A percentile compares a stretch with the other conserved stretches of the same genome.
These are phyloP conservation scores for Tenthredo scrophulariae DNA, from an alignment of 2,888 invertebrate species.

Conservation along the genomic window DNA sequence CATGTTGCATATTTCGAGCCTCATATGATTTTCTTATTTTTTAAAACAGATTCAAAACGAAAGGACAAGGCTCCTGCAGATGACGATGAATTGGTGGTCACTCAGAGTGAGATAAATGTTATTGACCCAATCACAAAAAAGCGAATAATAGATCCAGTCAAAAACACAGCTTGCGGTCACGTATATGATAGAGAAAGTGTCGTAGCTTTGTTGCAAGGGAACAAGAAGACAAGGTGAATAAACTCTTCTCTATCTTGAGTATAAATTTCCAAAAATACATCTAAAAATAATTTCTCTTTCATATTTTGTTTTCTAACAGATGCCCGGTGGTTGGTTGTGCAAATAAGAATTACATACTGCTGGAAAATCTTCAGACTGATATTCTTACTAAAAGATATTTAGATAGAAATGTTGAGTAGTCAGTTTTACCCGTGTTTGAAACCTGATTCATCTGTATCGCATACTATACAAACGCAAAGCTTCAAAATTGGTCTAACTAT, in stretches of 20 bases:
- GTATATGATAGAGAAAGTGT: slow-evolving; percentile 71
- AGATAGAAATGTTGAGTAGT: slow-evolving; percentile 61
- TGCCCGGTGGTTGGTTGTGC: slow-evolving; percentile 74
- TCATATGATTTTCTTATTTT: not conserved
- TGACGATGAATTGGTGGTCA: slow-evolving; percentile 68
- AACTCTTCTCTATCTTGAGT: not conserved
- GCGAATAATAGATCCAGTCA: slow-evolving; percentile 72
- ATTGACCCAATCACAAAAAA: slow-evolving; percentile 75
- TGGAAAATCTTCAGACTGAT: slow-evolving; percentile 65
- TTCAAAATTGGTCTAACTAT: not conserved
- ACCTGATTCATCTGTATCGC: not conserved
- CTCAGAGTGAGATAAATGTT: slow-evolving; percentile 64
- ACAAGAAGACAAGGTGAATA: slow-evolving; percentile 68
- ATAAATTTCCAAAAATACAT: not conserved
- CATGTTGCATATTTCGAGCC: not conserved
- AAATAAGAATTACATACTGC: slow-evolving; percentile 63
- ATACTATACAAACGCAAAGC: not conserved
- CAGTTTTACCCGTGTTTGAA: not conserved
- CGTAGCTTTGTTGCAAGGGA: slow-evolving; percentile 65
- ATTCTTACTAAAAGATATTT: slow-evolving; percentile 68
- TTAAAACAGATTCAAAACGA: not conserved
- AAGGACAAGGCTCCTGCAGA: not conserved
- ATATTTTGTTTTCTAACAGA: slow-evolving; percentile 61
- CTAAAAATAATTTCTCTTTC: not conserved
- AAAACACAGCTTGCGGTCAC: slow-evolving; percentile 72